A percentile compares a stretch with the other conserved stretches of the same genome.
These are phyloP conservation scores for Tridacna crocea DNA, from an alignment of 2,888 invertebrate species.

Conservation along the genomic window DNA sequence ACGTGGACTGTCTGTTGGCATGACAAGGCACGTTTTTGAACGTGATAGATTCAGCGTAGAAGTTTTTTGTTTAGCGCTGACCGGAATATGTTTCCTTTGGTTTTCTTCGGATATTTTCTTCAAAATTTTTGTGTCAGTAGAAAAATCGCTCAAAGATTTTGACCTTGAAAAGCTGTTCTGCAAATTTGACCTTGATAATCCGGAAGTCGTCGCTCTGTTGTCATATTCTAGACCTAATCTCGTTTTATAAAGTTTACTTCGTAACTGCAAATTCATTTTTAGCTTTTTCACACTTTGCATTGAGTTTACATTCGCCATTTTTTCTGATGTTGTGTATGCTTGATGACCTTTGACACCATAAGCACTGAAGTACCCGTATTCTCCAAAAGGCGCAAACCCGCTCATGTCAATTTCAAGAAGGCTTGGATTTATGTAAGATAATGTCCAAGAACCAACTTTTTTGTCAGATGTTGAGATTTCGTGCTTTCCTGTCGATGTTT, in stretches of 20 bases:
- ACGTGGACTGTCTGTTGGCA: conserved; percentile 19
- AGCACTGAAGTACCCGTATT: conserved; percentile 24
- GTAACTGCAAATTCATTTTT: background rate
- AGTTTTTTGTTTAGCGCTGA: conserved; percentile 3
- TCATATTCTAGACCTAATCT: background rate
- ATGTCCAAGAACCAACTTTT: background rate
- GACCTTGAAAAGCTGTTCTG: background rate
- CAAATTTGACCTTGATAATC: conserved; percentile 13
- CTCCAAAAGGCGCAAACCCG: conserved; percentile 18
- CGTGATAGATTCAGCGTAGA: background rate
- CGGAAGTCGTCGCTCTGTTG: background rate
- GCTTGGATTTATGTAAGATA: conserved; percentile 12
- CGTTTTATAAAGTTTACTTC: background rate
- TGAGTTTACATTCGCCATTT: conserved; percentile 9
- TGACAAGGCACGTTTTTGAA: conserved; percentile 3
- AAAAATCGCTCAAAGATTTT: conserved; percentile 4
- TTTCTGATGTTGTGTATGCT: conserved; percentile 17
- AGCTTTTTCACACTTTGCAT: conserved; percentile 9
- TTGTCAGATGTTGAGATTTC: background rate
- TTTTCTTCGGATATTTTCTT: background rate
- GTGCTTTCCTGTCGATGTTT: background rate
- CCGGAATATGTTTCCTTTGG: background rate
- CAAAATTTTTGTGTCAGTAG: background rate
- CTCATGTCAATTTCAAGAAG: conserved; percentile 22
- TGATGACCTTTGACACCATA: conserved; percentile 25